Evolutionary conservation across 2,797 vertebrate species (phyloP).

Genomic region (Hippocampus kuda): DNA sequence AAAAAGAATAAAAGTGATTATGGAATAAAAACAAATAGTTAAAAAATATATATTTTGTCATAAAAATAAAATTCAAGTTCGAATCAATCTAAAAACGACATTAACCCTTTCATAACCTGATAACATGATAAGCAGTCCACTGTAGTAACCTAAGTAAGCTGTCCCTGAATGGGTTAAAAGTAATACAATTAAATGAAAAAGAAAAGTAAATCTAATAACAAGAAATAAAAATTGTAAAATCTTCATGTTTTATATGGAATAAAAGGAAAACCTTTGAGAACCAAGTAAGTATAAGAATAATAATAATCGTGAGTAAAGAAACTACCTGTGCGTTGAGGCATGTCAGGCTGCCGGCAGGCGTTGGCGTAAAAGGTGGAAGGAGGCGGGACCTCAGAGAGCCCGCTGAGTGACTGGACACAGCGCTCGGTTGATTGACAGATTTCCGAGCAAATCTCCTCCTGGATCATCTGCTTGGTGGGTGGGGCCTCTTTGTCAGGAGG

Average conservation of each 20-base stretch:
- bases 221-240: too few relatives aligned
- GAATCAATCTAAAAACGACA: too few relatives aligned
- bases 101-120: too few relatives aligned
- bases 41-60: neutral
- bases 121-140: too few relatives aligned
- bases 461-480: conserved; percentile 31
- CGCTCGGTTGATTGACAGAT: conserved; percentile 51
- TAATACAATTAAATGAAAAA: too few relatives aligned
- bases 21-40: too few relatives aligned
- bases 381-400: conserved; percentile 64
- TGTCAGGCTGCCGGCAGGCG: conserved; percentile 37
- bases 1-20: neutral
- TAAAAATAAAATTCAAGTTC: too few relatives aligned
- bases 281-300: neutral
- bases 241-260: too few relatives aligned
- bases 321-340: conserved; percentile 26
- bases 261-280: neutral
- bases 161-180: too few relatives aligned
- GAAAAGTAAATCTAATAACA: too few relatives aligned
- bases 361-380: conserved; percentile 41
- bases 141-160: too few relatives aligned
- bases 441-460: conserved; percentile 57
- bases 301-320: neutral
- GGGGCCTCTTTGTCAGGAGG: conserved; percentile 45
- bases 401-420: conserved; percentile 51